These are phyloP conservation scores for Lophius americanus DNA, from an alignment of 2,797 vertebrate species.

Conservation along the genomic window DNA sequence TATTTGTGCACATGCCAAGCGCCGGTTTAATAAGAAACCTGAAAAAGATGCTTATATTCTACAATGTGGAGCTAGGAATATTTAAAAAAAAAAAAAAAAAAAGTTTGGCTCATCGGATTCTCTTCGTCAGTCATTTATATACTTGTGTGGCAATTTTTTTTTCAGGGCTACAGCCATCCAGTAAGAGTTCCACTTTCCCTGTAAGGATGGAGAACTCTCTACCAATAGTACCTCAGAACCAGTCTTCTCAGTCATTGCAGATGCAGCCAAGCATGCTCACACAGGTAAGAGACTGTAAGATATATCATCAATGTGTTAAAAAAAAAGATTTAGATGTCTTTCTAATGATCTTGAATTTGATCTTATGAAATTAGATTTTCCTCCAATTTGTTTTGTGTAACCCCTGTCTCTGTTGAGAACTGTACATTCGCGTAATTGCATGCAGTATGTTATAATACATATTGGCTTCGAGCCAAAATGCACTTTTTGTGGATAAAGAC, in stretches of 20 bases:
- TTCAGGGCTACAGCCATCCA: constrained; percentile 90
- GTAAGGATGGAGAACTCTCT: constrained; percentile 95
- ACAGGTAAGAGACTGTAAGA: constrained; percentile 84
- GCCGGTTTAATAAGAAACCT: background rate
- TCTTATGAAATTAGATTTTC: background rate
- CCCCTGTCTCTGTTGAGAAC: background rate
- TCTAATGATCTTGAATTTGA: background rate
- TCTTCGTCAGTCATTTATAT: background rate
- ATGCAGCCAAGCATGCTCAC: constrained; percentile 96
- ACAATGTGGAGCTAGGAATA: background rate
- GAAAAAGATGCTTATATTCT: background rate
- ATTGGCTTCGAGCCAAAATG: too few species aligned
- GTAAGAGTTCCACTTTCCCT: constrained; percentile 93
- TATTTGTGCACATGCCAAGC: too few species aligned
- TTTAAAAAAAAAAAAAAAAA: background rate
- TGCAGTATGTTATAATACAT: too few species aligned
- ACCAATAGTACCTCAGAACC: constrained; percentile 94
- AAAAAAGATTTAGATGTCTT: background rate
- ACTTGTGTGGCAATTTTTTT: constrained; percentile 19
- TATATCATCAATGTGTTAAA: accelerated
- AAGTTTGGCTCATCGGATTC: background rate
- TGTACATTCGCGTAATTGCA: background rate
- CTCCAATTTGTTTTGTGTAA: background rate
- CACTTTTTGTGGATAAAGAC: background rate
- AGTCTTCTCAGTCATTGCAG: constrained; percentile 93